Conservation (phyloP, 2,888 invertebrate genomes). For the Heteromyza rotundicornis region DNA sequence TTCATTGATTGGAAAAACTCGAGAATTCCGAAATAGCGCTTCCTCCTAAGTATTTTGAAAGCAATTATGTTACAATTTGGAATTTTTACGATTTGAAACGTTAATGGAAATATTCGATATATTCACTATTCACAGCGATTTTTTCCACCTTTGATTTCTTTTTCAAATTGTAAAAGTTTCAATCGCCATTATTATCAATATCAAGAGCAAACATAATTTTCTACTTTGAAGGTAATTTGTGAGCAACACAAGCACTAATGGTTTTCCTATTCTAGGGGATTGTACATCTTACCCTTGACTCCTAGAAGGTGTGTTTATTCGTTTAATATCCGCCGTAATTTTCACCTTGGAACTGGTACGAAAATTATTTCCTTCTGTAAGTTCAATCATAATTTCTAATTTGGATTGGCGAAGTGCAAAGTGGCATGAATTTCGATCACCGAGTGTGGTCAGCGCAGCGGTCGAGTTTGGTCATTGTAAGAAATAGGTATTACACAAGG, state of each 20-base stretch:
- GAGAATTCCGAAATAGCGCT: background rate
- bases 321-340: background rate
- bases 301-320: background rate
- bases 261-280: conserved; percentile 39
- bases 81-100: background rate
- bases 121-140: background rate
- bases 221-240: background rate
- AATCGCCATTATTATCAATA: background rate
- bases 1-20: background rate
- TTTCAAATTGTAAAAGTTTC: background rate
- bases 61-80: background rate
- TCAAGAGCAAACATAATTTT: background rate
- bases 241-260: conserved; percentile 21
- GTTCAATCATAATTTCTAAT: conserved; percentile 1
- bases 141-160: background rate
- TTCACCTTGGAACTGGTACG: background rate
- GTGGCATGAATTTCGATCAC: no score
- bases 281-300: conserved; percentile 28
- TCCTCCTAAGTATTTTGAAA: background rate
- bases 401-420: no score
- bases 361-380: background rate
- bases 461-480: no score
- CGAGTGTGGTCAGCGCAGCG: no score
- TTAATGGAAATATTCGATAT: background rate
- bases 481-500: no score